Evolutionary conservation across 2,797 vertebrate genomes (phyloP).

Genomic region (Urophycis tenuis): DNA sequence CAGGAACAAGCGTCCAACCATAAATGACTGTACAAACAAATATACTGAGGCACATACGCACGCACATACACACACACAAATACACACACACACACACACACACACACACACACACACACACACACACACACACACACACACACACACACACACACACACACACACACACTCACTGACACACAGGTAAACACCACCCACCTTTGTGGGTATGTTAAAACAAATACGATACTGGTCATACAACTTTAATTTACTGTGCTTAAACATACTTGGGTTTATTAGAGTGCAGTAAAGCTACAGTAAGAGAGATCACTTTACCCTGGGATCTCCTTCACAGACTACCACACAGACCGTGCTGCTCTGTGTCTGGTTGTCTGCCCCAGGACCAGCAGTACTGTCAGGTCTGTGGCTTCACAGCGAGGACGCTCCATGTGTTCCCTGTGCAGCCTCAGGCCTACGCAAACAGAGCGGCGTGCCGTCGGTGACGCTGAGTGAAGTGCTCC

Average conservation of each 20-base stretch:
- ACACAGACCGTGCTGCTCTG: not conserved
- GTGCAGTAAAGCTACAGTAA: not conserved
- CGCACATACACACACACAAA: not conserved
- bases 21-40: not conserved
- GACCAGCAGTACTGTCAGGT: not conserved
- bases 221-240: not conserved
- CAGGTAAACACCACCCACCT: not conserved
- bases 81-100: not conserved
- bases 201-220: not conserved
- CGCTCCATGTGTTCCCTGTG: too few relatives aligned
- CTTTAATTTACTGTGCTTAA: not conserved
- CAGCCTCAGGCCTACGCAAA: not conserved
- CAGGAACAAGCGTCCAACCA: not conserved
- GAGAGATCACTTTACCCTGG: not conserved
- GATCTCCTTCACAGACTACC: not conserved
- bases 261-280: not conserved
- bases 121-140: slow-evolving; percentile 16
- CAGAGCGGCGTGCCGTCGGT: not conserved
- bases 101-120: not conserved
- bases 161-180: not conserved
- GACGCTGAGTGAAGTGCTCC: not conserved
- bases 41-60: not conserved
- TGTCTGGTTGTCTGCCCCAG: not conserved
- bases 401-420: not conserved
- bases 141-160: not conserved